A percentile compares a stretch with the other conserved stretches of the same genome.
Evolutionary conservation across 2,888 invertebrate species (phyloP).

Genomic region (Drosophila nr. perissopoda): DNA sequence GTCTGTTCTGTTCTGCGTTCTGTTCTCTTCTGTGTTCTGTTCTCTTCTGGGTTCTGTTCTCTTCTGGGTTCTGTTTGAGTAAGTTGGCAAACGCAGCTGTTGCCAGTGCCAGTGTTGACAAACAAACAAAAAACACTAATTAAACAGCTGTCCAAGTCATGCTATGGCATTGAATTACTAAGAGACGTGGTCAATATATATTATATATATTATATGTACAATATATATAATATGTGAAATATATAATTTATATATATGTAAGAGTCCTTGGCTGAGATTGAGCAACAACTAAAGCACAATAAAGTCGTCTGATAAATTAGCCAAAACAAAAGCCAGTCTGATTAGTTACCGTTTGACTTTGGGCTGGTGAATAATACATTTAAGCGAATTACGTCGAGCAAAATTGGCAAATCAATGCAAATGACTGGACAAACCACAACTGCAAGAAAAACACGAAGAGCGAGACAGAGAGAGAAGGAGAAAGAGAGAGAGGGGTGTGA

Average conservation of each 20-base stretch:
- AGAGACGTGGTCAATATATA: not conserved
- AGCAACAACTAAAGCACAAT: slow-evolving; percentile 21
- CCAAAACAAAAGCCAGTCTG: slow-evolving; percentile 49
- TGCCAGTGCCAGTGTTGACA: slow-evolving; percentile 21
- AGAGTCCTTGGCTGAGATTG: slow-evolving; percentile 33
- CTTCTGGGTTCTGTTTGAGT: slow-evolving; percentile 2
- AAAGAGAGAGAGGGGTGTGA: not conserved
- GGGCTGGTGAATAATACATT: slow-evolving; percentile 67
- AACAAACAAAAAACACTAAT: slow-evolving; percentile 39
- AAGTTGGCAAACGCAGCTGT: slow-evolving; percentile 65
- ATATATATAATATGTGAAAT: no score
- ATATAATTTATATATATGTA: not conserved
- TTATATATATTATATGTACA: no score
- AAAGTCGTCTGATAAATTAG: slow-evolving; percentile 34
- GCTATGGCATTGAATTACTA: slow-evolving; percentile 48
- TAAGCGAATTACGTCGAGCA: slow-evolving; percentile 67
- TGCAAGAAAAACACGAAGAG: not conserved
- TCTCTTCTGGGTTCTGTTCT: slow-evolving; percentile 2
- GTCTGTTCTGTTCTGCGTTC: slow-evolving; percentile 1
- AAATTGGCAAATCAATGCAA: slow-evolving; percentile 77
- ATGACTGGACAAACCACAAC: slow-evolving; percentile 54
- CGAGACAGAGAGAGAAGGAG: not conserved
- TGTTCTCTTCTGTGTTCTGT: not conserved
- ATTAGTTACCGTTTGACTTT: slow-evolving; percentile 58
- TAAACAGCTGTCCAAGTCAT: slow-evolving; percentile 53